phyloP scores from a whole-genome alignment of 2,888 invertebrate genomes.

The Morpho helenor region DNA sequence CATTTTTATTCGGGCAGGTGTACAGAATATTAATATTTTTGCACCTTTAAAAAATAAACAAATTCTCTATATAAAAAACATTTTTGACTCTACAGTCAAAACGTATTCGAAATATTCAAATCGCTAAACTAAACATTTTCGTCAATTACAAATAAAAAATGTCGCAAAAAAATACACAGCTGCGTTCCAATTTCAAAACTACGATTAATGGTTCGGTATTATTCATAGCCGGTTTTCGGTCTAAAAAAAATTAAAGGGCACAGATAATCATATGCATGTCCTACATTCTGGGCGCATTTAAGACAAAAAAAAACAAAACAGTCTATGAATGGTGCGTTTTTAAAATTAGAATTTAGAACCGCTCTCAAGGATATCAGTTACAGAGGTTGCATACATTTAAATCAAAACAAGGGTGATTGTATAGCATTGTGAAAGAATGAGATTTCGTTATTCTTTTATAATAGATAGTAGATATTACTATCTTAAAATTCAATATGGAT shows the following conservation, averaged over 20 bases:
- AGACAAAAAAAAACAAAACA: constrained; percentile 68
- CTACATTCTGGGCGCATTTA: constrained; percentile 60
- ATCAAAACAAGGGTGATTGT: constrained; percentile 50
- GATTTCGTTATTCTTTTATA: constrained; percentile 13
- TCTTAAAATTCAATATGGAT: not conserved
- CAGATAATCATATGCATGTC: constrained; percentile 70
- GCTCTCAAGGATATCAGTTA: constrained; percentile 76
- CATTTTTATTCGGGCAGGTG: constrained; percentile 12
- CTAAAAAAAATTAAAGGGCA: constrained; percentile 56
- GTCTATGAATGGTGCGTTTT: constrained; percentile 60
- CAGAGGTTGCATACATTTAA: constrained; percentile 53
- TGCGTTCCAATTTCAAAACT: constrained; percentile 67
- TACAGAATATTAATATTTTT: not conserved
- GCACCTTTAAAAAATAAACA: not conserved
- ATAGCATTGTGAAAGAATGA: constrained; percentile 30
- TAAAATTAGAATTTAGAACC: constrained; percentile 40
- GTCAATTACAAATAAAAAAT: constrained; percentile 40
- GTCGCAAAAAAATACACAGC: constrained; percentile 58
- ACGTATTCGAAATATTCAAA: constrained; percentile 56
- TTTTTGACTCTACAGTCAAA: constrained; percentile 70
- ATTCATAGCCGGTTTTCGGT: constrained; percentile 69
- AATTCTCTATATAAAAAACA: constrained; percentile 21
- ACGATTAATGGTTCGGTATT: constrained; percentile 71
- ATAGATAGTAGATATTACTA: constrained; percentile 13
- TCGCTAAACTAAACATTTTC: constrained; percentile 49